Evolutionary conservation across 2,113 vertebrate genomes (phyloP), one percentile per base, ranked within the genome.

Genomic region (Dunckerocampus dactyliophorus): DNA sequence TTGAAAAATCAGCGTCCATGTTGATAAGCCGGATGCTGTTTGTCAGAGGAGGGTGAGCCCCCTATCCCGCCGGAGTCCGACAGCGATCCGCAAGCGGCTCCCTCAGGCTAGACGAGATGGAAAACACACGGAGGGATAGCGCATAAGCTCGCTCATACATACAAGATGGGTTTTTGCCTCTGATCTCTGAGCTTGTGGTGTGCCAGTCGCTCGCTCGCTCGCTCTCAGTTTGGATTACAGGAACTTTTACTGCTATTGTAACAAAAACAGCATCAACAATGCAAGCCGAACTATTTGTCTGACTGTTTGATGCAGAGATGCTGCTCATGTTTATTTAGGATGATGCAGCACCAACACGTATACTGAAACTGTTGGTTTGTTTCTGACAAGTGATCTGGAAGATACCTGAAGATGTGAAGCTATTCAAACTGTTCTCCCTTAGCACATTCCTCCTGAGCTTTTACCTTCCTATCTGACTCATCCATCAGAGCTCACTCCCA

Each of bases 151-250:
- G 55, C 75, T 72, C 71, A 67, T 81, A 84, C 74, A 80, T 76
- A 80, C 81, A 81, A 56, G 81, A 83, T 72, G 84, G 82, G 67
- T 66, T 86, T 80, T 43, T 43, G 12, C 34, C 68, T 85, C 74
- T 80, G 79, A 84, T 85, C 77, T 77, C 60, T 28, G 46, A 54
- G 76, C 67, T 77, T 5, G 39, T 28, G 47, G 42, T 47, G 67
- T 77, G 71, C 72, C 73, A 68, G 58, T 74, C 54, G 69, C 24
- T 28, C 84, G 53, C 71, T 75, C 47, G 28, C 56, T 79, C 60
- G 21, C 73, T 62, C 64, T 47, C 71, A 71, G 75, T 79, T 79
- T 82, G 69, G 31, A 14, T 66, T 64, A 45, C 51, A 57, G 58
- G 73, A 69, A 72, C 45, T 46, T 37, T 11, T 19, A 37, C n/a